A percentile compares a stretch with the other conserved stretches of the same genome.
Evolutionary conservation across 2,888 invertebrate species (phyloP).

Genomic region (Synergus umbraculus): DNA sequence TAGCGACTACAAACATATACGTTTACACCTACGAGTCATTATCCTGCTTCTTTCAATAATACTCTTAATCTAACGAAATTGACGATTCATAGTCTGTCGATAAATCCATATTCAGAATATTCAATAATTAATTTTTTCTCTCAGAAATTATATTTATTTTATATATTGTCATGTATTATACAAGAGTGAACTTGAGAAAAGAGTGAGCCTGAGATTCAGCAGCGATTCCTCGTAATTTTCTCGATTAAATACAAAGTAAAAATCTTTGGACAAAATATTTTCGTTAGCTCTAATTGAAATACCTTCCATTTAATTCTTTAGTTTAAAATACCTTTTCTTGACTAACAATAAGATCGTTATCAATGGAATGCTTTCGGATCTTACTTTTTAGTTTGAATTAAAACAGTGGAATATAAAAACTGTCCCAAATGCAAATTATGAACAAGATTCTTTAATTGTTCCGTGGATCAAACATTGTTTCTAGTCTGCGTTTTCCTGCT

Average conservation of each 20-base stretch:
- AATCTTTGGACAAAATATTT: slow-evolving; percentile 32
- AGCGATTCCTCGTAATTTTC: slow-evolving; percentile 40
- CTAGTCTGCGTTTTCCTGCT: slow-evolving; percentile 19
- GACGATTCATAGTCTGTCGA: slow-evolving; percentile 9
- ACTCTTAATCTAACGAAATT: slow-evolving; percentile 23
- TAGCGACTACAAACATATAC: slow-evolving; percentile 27
- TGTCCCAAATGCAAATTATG: slow-evolving; percentile 19
- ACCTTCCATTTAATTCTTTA: slow-evolving; percentile 22
- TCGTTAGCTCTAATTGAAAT: slow-evolving; percentile 33
- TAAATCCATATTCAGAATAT: slow-evolving; percentile 3
- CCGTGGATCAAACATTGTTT: background rate
- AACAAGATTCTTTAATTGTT: background rate
- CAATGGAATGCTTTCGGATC: slow-evolving; percentile 36
- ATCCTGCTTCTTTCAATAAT: slow-evolving; percentile 7
- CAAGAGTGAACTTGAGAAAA: slow-evolving; percentile 25
- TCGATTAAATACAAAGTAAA: slow-evolving; percentile 28
- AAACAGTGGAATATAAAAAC: slow-evolving; percentile 22
- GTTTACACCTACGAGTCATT: slow-evolving; percentile 14
- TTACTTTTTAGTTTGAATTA: slow-evolving; percentile 15
- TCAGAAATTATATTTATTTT: slow-evolving; percentile 24
- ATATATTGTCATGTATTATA: slow-evolving; percentile 34
- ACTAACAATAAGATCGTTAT: slow-evolving; percentile 26
- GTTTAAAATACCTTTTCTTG: slow-evolving; percentile 15
- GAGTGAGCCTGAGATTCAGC: slow-evolving; percentile 37
- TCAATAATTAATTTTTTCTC: background rate